Evolutionary conservation across 2,888 invertebrate genomes (phyloP).

Genomic region (Rhogogaster chlorosoma): DNA sequence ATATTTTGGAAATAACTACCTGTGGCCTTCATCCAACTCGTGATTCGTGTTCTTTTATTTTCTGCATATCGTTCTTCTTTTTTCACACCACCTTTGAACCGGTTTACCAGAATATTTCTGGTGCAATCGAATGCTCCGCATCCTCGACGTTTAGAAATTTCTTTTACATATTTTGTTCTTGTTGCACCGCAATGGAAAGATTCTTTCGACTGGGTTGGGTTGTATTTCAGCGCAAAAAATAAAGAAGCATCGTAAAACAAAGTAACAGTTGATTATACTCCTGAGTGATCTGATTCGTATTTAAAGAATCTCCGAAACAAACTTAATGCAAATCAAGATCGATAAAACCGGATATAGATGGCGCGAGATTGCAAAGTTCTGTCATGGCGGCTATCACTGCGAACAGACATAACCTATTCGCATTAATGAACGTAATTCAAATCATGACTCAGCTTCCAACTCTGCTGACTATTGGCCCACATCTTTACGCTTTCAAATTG

Average conservation of each 20-base stretch:
- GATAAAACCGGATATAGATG: not conserved
- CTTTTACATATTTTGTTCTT: not conserved
- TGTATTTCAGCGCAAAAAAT: not conserved
- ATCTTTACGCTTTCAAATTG: not conserved
- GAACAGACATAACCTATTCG: not conserved
- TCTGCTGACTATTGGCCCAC: not conserved
- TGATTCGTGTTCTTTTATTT: not conserved
- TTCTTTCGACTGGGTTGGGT: not conserved
- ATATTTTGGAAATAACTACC: constrained; percentile 24
- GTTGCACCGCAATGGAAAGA: not conserved
- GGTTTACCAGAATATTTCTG: not conserved
- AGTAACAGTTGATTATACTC: not conserved
- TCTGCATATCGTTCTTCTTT: not conserved
- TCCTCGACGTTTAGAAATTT: not conserved
- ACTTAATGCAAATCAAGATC: not conserved
- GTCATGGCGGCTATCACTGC: not conserved
- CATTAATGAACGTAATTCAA: not conserved
- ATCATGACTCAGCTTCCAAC: not conserved
- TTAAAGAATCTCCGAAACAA: not conserved
- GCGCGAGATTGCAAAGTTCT: not conserved
- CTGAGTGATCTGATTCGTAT: not conserved
- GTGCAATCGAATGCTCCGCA: not conserved
- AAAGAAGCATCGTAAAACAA: not conserved
- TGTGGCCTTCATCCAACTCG: not conserved
- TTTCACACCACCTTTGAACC: constrained; percentile 16